Evolutionary conservation across 2,888 invertebrate species (phyloP).

Genomic region (Tetragonula carbonaria): DNA sequence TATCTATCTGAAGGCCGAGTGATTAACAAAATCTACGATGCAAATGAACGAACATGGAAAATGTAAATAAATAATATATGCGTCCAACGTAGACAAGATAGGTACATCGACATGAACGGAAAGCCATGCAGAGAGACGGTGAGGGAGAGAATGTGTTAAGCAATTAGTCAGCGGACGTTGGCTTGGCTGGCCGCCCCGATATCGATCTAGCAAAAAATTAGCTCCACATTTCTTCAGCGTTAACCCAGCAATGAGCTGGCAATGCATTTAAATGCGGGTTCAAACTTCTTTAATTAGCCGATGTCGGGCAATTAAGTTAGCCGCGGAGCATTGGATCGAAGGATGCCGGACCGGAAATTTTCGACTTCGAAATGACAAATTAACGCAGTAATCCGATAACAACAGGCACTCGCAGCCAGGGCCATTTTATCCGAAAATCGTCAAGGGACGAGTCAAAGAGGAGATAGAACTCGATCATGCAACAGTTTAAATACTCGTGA

Average conservation of each 20-base stretch:
- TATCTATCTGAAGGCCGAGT: neutral
- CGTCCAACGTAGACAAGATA: neutral
- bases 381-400: constrained; percentile 13
- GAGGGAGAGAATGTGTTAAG: neutral
- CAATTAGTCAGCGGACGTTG: constrained; percentile 26
- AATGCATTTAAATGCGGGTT: constrained; percentile 27
- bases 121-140: neutral
- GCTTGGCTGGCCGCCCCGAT: constrained; percentile 5
- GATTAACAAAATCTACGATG: too few relatives aligned
- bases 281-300: constrained; percentile 28
- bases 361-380: constrained; percentile 10
- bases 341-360: neutral
- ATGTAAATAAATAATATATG: neutral
- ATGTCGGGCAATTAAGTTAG: constrained; percentile 14
- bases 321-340: neutral
- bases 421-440: neutral
- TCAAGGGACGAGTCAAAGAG: neutral
- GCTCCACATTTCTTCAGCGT: neutral
- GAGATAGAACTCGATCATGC: neutral
- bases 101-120: neutral
- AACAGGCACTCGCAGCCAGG: neutral
- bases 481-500: too few relatives aligned
- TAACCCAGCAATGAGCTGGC: neutral
- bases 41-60: neutral
- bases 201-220: constrained; percentile 26